Conservation (phyloP, 2,113 vertebrate species). For the Bos taurus region DNA sequence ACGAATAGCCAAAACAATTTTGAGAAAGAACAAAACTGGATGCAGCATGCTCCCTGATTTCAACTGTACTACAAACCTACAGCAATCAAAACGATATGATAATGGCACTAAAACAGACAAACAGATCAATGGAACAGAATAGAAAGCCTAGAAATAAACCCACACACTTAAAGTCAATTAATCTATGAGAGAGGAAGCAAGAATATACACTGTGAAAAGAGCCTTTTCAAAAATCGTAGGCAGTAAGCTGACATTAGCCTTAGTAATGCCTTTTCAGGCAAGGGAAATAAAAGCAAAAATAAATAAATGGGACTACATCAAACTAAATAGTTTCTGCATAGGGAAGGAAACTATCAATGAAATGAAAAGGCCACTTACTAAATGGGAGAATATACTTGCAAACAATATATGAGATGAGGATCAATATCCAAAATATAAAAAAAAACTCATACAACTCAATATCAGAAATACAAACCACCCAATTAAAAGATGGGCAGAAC, state of each 20-base stretch:
- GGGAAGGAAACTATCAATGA: not conserved
- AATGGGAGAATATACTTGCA: not conserved
- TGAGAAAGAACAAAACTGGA: not conserved
- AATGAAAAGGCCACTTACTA: not conserved
- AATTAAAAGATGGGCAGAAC: not conserved
- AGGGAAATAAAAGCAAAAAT: not conserved
- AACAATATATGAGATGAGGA: not conserved
- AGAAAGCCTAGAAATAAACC: not conserved
- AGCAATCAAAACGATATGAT: not conserved
- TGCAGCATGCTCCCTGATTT: not conserved
- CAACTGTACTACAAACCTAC: not conserved
- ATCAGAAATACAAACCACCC: not conserved
- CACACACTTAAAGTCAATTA: not conserved
- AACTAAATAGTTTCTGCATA: not conserved
- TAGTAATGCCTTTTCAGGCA: not conserved
- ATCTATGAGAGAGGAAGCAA: not conserved
- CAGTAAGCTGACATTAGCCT: not conserved
- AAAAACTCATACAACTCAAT: not conserved
- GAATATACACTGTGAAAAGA: not conserved
- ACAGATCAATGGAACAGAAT: not conserved
- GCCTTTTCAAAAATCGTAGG: not conserved
- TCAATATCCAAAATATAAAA: not conserved
- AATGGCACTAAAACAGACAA: not conserved
- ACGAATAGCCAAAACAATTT: not conserved
- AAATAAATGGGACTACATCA: not conserved